Evolutionary conservation across 2,888 invertebrate genomes (phyloP), one percentile per base, ranked within the genome.

Genomic region (Iselma pallidipennis): DNA sequence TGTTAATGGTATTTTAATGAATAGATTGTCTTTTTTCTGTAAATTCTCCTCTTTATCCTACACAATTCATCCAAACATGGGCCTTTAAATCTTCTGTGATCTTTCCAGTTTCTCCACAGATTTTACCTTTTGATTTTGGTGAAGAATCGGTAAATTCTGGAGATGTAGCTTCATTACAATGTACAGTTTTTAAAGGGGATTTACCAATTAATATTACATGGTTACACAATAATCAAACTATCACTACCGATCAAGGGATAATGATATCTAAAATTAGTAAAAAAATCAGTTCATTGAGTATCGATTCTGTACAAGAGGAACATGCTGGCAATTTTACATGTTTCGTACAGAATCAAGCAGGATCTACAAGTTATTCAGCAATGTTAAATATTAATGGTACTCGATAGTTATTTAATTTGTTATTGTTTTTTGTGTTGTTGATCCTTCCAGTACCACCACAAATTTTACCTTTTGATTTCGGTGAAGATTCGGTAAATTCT

Each of bases 181-280:
- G 92, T 79, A 86, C 88, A 26, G 89, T 90, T 21, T 87, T 85
- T 70, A 90, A 91, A 78, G 92, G 94, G 26, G 94, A 94, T 79
- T 61, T 89, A 63, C 94, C 94, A 7, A 83, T 94, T 58, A 85
- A 86, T 68, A 89, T 94, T 59, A 85, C 85, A 55, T 94, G 93
- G 92, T 86, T 84, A 51, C 86, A 87, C 74, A 83, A 86, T 69
- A 83, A 81, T 59, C 79, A 79, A 63, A 70, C 76, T 33, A 73
- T 85, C 14, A 84, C 84, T 69, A 78, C 74, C 68, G 84, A 83
- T 69, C 84, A 83, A 67, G 83, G 82, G 55, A 82, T 89, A 49
- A 81, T 85, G 6, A 81, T 85, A 54, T 82, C 84, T 25, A 83
- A 83, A 50, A 86, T 85, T 66, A 87, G 86, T 61, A 87, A 86